Evolutionary conservation across 2,113 vertebrate species (phyloP), one percentile per base, ranked within the genome.

Genomic region (Ceyx margarethae): DNA sequence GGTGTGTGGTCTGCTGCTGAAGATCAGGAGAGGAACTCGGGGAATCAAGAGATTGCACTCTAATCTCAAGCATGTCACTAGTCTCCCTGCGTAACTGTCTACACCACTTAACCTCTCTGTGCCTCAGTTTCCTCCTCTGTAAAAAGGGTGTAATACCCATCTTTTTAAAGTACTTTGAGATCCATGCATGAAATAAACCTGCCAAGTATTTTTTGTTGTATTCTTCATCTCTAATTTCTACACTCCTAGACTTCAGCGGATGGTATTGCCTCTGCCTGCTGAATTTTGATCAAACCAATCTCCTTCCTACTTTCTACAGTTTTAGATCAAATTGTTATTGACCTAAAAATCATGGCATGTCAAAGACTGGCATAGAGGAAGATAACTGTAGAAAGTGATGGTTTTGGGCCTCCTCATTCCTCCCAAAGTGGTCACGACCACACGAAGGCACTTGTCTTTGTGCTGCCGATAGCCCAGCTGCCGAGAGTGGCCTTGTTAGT

Each of bases 81-180:
- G 93, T 92, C 81, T 93, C 65, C 94, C 85, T 93, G 84, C 89
- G 91, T 95, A 96, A 95, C 92, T 74, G 94, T 94, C 93, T 93
- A 91, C 82, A 91, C 93, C 95, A 94, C 95, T 96, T 95, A 96
- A 95, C 82, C 91, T 95, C 96, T 96, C 96, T 96, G 95, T 95
- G 96, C 96, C 96, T 96, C 95, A 94, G 94, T 96, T 96, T 96
- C 96, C 94, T 96, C 96, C 96, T 96, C 95, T 96, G 94, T 93
- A 94, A 95, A 94, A 96, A 85, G 91, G 94, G 91, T 92, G 22
- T 71, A 91, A 94, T 53, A 66, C 95, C 96, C 94, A 94, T 85
- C 85, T 96, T 95, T 96, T 93, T 96, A 92, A 96, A 96, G 68
- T 93, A 69, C 72, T 94, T 75, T 46, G 91, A 57, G 76, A 94